Evolutionary conservation across 1,140 invertebrate genomes (phyloP).

Genomic region (Antheraea pernyi): DNA sequence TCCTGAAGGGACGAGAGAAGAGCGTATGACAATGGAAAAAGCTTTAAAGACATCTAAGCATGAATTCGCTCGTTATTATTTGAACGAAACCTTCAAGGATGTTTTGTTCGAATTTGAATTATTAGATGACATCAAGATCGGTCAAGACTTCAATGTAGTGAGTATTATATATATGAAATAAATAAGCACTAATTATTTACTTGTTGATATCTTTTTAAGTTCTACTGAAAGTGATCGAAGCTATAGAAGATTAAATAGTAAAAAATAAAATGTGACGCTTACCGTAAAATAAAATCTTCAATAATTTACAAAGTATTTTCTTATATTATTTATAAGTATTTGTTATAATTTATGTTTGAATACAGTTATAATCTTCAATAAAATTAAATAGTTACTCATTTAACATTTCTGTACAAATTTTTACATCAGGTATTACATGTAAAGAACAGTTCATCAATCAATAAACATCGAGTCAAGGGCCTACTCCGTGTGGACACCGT

Average conservation of each 20-base stretch:
- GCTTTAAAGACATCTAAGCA: slow-evolving; percentile 89
- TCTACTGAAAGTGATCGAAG: too few relatives aligned
- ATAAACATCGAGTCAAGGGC: slow-evolving; percentile 84
- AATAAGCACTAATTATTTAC: too few relatives aligned
- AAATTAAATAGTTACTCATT: too few relatives aligned
- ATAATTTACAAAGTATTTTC: too few relatives aligned
- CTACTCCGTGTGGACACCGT: slow-evolving; percentile 89
- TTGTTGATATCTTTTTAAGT: too few relatives aligned
- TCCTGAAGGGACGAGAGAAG: slow-evolving; percentile 88
- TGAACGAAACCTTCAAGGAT: slow-evolving; percentile 85
- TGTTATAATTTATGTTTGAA: too few relatives aligned
- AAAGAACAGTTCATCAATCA: slow-evolving; percentile 84
- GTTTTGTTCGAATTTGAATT: slow-evolving; percentile 69
- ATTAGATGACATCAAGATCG: slow-evolving; percentile 77
- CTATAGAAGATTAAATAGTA: too few relatives aligned
- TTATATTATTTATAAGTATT: too few relatives aligned
- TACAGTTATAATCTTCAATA: too few relatives aligned
- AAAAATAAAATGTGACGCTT: too few relatives aligned
- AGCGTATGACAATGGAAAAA: slow-evolving; percentile 90
- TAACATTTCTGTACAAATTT: too few relatives aligned
- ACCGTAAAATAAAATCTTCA: too few relatives aligned
- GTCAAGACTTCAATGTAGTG: slow-evolving; percentile 84
- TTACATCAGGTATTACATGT: slow-evolving; percentile 81
- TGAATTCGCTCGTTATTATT: slow-evolving; percentile 83
- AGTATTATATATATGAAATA: slow-evolving; percentile 44